Percentiles rank a stretch among this genome's conserved stretches.
phyloP scores from a whole-genome alignment of 1,140 invertebrate species.

The Drosophila jambulina region DNA sequence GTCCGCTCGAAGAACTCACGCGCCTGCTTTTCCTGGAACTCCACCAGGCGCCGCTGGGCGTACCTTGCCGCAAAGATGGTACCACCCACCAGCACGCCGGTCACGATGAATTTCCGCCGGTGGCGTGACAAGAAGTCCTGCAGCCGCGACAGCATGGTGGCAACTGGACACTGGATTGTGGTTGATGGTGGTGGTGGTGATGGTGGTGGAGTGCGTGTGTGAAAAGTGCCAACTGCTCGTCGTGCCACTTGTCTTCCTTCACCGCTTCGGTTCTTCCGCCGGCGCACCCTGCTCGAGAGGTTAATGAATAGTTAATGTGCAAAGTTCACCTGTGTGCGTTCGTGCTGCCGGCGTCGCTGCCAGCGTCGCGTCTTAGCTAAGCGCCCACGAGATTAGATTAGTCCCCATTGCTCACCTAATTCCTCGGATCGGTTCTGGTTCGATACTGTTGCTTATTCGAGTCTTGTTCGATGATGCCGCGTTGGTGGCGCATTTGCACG shows the following conservation, averaged over 20 bases:
- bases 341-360: conserved; percentile 30
- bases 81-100: conserved; percentile 91
- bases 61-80: conserved; percentile 89
- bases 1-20: conserved; percentile 91
- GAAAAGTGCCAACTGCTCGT: conserved; percentile 61
- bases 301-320: conserved; percentile 74
- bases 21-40: conserved; percentile 94
- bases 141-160: conserved; percentile 90
- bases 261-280: conserved; percentile 26
- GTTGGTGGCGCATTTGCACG: conserved; percentile 28
- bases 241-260: conserved; percentile 12
- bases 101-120: conserved; percentile 91
- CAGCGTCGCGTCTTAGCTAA: conserved; percentile 11
- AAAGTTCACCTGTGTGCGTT: conserved; percentile 70
- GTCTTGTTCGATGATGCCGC: background rate
- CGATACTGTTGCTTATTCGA: conserved; percentile 22
- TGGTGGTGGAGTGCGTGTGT: conserved; percentile 39
- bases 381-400: conserved; percentile 50
- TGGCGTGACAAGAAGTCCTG: conserved; percentile 92
- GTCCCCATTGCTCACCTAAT: conserved; percentile 25
- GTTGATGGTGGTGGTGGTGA: background rate
- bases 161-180: conserved; percentile 18
- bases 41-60: conserved; percentile 90
- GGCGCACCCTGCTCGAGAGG: conserved; percentile 32
- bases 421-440: conserved; percentile 8